Percentiles rank a stretch among this genome's conserved stretches.
Conservation (phyloP, 2,888 invertebrate species). For the Drosophila parthenogenetica region DNA sequence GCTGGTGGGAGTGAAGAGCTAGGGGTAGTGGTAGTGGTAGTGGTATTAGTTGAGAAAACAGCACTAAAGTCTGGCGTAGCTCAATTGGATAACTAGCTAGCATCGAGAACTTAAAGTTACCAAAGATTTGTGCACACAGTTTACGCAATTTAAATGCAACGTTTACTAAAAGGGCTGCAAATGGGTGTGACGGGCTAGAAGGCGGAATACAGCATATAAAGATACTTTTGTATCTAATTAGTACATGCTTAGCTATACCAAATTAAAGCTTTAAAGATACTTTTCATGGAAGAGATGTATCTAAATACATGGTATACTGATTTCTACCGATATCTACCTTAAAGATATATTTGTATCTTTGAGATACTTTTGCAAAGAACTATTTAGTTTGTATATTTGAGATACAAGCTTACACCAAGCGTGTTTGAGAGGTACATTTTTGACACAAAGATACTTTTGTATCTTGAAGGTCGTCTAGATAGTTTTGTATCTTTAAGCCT, state of each 20-base stretch:
- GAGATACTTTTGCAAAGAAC: neutral
- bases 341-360: no score
- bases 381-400: neutral
- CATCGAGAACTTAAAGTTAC: neutral
- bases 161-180: neutral
- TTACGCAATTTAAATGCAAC: neutral
- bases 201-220: no score
- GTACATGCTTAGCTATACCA: neutral
- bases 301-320: no score
- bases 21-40: neutral
- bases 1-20: neutral
- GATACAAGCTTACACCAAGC: neutral
- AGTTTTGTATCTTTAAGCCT: neutral
- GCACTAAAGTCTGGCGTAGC: neutral
- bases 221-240: neutral
- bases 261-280: no score
- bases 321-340: no score
- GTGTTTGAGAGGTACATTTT: no score
- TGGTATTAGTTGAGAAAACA: neutral
- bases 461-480: neutral
- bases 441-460: neutral
- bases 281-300: no score
- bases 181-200: no score
- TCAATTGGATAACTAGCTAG: conserved; percentile 7
- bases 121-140: neutral